phyloP scores from a whole-genome alignment of 2,113 vertebrate species.

The Riparia riparia region DNA sequence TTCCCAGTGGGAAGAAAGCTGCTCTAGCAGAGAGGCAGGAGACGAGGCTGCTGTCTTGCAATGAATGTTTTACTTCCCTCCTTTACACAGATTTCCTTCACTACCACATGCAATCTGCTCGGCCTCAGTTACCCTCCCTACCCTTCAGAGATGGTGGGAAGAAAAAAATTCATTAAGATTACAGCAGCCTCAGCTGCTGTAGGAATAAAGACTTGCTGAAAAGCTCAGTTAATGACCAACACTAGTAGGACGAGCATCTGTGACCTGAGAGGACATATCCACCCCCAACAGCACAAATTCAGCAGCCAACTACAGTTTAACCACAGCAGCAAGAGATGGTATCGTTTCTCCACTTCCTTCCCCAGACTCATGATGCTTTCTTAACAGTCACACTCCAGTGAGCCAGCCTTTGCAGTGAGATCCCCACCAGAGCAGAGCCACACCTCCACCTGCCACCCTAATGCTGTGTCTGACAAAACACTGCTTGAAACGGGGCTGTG shows the following conservation, averaged over 20 bases:
- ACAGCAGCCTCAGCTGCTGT: not conserved
- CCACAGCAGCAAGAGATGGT: not conserved
- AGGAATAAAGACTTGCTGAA: not conserved
- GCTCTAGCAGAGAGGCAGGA: not conserved
- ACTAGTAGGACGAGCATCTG: fast-evolving
- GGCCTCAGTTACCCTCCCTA: not conserved
- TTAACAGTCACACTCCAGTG: not conserved
- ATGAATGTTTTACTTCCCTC: not conserved
- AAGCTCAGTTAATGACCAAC: not conserved
- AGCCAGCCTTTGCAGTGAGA: not conserved
- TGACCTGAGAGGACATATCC: not conserved
- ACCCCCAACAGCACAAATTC: not conserved
- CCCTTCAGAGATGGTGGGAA: not conserved
- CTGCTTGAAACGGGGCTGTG: not conserved
- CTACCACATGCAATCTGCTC: not conserved
- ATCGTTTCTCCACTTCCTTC: not conserved
- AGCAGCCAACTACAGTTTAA: not conserved
- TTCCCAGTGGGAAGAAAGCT: not conserved
- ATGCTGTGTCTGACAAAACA: fast-evolving
- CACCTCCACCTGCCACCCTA: not conserved
- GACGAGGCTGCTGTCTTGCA: not conserved
- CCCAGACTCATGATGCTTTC: not conserved
- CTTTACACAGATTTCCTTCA: not conserved
- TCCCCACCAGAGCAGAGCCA: not conserved
- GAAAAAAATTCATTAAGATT: not conserved